phyloP scores from a whole-genome alignment of 2,888 invertebrate genomes.

The Charanyca ferruginea region DNA sequence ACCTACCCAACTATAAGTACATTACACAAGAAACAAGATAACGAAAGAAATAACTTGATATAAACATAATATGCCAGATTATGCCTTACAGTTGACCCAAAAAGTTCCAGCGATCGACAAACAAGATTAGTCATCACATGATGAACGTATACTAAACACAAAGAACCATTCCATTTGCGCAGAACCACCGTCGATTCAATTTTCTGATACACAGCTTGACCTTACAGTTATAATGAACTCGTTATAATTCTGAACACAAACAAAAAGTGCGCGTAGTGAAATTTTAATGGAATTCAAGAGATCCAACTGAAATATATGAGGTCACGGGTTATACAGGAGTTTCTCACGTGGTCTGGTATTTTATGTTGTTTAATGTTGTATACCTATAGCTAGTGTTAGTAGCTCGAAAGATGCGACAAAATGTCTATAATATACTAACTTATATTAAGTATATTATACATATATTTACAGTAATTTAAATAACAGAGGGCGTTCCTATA shows the following conservation, averaged over 20 bases:
- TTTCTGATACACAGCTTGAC: constrained; percentile 56
- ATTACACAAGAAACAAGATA: background rate
- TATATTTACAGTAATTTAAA: too few relatives aligned
- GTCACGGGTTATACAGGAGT: constrained; percentile 18
- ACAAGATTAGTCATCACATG: constrained; percentile 36
- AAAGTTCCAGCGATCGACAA: constrained; percentile 21
- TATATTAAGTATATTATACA: too few relatives aligned
- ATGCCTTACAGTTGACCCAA: constrained; percentile 31
- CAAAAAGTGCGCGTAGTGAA: constrained; percentile 33
- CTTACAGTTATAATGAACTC: constrained; percentile 49
- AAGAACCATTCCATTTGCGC: constrained; percentile 38
- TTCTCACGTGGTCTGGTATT: constrained; percentile 31
- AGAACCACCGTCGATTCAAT: constrained; percentile 24
- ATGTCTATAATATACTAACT: background rate
- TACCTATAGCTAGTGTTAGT: background rate
- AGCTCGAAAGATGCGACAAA: constrained; percentile 12
- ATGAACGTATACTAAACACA: constrained; percentile 17
- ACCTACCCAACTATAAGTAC: too few relatives aligned
- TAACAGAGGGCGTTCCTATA: too few relatives aligned
- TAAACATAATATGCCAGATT: background rate
- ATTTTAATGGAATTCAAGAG: constrained; percentile 43
- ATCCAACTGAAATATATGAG: constrained; percentile 33
- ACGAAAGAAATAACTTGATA: background rate
- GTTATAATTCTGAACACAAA: constrained; percentile 43
- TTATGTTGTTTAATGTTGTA: constrained; percentile 29